phyloP scores from a whole-genome alignment of 2,888 invertebrate genomes.

The Leptothorax acervorum region DNA sequence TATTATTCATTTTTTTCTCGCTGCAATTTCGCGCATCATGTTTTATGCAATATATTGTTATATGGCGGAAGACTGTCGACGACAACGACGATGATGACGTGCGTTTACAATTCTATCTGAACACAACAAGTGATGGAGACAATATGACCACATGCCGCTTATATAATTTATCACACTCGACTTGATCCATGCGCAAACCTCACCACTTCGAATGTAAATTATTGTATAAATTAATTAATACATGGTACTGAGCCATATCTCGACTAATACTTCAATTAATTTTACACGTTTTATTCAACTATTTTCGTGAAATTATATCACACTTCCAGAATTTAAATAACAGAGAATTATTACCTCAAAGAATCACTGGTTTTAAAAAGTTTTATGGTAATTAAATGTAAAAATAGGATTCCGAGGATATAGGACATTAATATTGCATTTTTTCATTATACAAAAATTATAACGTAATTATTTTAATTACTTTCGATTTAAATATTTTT shows the following conservation, averaged over 20 bases:
- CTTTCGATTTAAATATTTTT: not conserved
- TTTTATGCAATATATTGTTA: conserved; percentile 38
- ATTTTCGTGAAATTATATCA: not conserved
- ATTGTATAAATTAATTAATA: conserved; percentile 2
- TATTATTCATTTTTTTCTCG: conserved; percentile 45
- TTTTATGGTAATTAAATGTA: not conserved
- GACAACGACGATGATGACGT: not conserved
- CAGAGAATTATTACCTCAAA: not conserved
- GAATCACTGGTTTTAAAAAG: not conserved
- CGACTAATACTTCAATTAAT: conserved; percentile 27
- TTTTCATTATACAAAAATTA: not conserved
- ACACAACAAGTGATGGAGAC: not conserved
- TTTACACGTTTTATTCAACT: not conserved
- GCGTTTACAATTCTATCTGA: conserved; percentile 17
- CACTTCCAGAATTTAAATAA: not conserved
- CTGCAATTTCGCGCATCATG: conserved; percentile 8
- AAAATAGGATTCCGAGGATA: not conserved
- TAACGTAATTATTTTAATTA: not conserved
- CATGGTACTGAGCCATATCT: not conserved
- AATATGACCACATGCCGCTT: conserved; percentile 1
- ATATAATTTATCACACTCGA: conserved; percentile 5
- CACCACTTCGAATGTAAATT: not conserved
- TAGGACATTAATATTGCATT: not conserved
- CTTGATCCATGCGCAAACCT: not conserved
- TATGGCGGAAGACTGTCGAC: not conserved